Evolutionary conservation across 2,797 vertebrate genomes (phyloP), one percentile per base, ranked within the genome.

Genomic region (Microhierax caerulescens): DNA sequence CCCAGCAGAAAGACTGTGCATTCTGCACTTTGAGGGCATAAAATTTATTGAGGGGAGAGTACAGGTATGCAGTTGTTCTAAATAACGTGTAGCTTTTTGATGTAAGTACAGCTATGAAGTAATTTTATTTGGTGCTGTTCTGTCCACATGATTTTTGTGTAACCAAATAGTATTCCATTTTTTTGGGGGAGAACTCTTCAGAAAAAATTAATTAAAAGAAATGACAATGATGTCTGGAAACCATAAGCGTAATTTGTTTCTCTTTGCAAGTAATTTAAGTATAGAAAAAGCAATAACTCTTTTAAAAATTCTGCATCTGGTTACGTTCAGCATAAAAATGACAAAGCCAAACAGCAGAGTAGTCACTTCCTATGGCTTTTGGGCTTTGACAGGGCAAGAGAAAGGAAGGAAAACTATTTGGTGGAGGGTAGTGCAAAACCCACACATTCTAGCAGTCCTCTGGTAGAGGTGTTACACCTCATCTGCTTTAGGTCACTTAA

Each of bases 401-500:
- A 68, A 84, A 87, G 24, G 34, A 93, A 43, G 12, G 15, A 36
- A 65, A 56, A 74, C 10, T 47, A 6, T 37, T 83, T 73, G 54
- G 34, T 57, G 7, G 10, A 12, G 4, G 4, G 8, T 2, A 63
- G 37, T 9, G 23, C 23, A 45, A 60, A 75, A 1, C 25, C 23
- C 27, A 4, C 0, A 1, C 0, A 2, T 48, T 80, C 12, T 63
- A 69, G 28, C 3, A 2, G 8, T 89, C 11, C 16, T 34, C 12
- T 5, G 5, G 73, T 28, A 67, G 32, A 79, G 50, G 63, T 8
- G 22, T 69, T 75, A 2, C 3, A 17, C 43, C 84, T 80, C 53
- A 19, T 34, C 65, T 94, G 50, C 74, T 88, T 80, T 78, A 92
- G 73, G 59, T 82, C 47, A 45, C 65, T 89, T 94, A 65, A 90